phyloP scores from a whole-genome alignment of 2,113 vertebrate genomes.

The Nesogale talazaci region DNA sequence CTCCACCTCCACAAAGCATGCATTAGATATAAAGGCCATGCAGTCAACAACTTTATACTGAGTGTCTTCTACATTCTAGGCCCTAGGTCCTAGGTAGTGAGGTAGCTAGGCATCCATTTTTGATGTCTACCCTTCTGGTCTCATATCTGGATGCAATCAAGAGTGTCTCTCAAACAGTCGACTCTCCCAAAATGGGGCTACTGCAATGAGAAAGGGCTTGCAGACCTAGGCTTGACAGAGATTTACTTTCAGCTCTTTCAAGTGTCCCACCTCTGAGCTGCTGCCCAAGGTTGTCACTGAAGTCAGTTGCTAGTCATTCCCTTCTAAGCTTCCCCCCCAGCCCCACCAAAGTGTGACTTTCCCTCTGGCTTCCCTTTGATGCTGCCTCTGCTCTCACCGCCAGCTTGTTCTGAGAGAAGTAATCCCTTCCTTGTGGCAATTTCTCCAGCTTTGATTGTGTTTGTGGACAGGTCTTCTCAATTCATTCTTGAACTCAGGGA shows the following conservation, averaged over 20 bases:
- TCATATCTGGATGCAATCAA: neutral
- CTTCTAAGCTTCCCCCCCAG: too few relatives aligned
- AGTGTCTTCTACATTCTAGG: neutral
- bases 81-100: neutral
- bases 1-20: neutral
- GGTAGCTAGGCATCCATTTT: neutral
- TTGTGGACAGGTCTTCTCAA: neutral
- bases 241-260: neutral
- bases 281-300: neutral
- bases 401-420: neutral
- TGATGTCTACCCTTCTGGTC: neutral
- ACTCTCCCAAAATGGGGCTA: neutral
- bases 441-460: too few relatives aligned
- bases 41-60: neutral
- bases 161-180: neutral
- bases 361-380: neutral
- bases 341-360: accelerated
- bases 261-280: neutral
- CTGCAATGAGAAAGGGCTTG: accelerated
- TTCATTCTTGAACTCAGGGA: neutral
- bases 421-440: neutral
- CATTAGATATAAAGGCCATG: too few relatives aligned
- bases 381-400: neutral
- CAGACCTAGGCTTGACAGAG: accelerated
- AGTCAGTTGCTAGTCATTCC: neutral